A percentile compares a stretch with the other conserved stretches of the same genome.
phyloP scores from a whole-genome alignment of 2,113 vertebrate species.

The Hylia prasina region DNA sequence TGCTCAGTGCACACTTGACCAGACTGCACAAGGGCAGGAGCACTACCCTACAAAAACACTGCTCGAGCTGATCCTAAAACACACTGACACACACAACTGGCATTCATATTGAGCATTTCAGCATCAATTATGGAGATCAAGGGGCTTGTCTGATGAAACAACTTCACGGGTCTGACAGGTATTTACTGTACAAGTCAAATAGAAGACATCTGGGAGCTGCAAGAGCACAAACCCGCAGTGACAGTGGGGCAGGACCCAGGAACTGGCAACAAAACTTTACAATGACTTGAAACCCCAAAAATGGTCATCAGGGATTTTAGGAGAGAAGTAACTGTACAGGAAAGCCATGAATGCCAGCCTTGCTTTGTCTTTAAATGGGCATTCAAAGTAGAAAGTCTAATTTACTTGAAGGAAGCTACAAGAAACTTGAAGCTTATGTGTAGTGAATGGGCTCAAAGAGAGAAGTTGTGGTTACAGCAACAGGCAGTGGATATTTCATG shows the following conservation, averaged over 20 bases:
- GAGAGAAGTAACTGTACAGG: neutral
- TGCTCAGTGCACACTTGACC: neutral
- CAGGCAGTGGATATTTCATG: neutral
- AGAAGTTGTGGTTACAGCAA: neutral
- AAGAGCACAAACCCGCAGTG: neutral
- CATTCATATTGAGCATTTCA: neutral
- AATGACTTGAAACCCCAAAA: neutral
- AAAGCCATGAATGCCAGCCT: neutral
- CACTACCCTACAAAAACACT: neutral
- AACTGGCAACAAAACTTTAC: neutral
- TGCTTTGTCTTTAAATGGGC: neutral
- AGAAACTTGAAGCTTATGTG: neutral
- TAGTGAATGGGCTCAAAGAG: neutral
- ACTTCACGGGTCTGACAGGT: constrained; percentile 13
- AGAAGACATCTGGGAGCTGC: neutral
- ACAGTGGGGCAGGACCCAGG: neutral
- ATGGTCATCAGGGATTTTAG: neutral
- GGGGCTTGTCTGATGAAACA: neutral
- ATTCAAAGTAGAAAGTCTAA: neutral
- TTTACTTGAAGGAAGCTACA: neutral
- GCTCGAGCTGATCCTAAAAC: neutral
- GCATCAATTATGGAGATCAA: constrained; percentile 51
- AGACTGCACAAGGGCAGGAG: neutral
- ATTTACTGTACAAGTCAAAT: constrained; percentile 51
- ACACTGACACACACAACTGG: neutral